phyloP scores from a whole-genome alignment of 2,888 invertebrate genomes.

The Deroplatys truncata region DNA sequence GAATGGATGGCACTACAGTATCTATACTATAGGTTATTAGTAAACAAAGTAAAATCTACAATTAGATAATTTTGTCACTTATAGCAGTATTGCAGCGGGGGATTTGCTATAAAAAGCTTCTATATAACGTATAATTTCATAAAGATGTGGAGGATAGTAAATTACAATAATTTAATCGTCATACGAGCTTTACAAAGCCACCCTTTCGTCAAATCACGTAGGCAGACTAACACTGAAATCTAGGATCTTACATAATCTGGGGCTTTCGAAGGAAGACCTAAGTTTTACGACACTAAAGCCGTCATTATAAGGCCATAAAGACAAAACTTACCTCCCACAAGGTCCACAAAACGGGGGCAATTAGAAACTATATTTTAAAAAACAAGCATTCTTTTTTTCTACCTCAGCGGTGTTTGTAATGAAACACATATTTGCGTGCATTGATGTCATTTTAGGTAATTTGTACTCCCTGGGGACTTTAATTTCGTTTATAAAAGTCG shows the following conservation, averaged over 20 bases:
- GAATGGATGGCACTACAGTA: too few species aligned
- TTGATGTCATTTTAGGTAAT: constrained; percentile 1
- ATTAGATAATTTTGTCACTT: too few species aligned
- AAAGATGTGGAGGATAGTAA: too few species aligned
- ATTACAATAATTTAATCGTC: too few species aligned
- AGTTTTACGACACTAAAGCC: background rate
- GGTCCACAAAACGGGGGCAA: background rate
- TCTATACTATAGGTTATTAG: too few species aligned
- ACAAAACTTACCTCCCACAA: background rate
- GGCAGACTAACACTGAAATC: background rate
- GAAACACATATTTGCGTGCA: constrained; percentile 1
- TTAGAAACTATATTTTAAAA: background rate
- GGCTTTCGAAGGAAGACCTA: background rate
- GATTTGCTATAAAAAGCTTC: too few species aligned
- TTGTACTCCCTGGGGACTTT: constrained; percentile 1
- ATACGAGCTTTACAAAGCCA: too few species aligned
- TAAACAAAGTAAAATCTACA: too few species aligned
- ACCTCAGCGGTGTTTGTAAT: background rate
- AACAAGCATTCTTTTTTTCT: background rate
- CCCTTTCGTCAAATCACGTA: background rate
- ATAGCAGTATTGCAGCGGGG: too few species aligned
- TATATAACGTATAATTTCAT: too few species aligned
- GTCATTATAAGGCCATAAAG: background rate
- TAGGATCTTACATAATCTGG: background rate
- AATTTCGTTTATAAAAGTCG: constrained; percentile 3